Evolutionary conservation across 1,140 invertebrate genomes (phyloP).

Genomic region (Ectropis grisescens): DNA sequence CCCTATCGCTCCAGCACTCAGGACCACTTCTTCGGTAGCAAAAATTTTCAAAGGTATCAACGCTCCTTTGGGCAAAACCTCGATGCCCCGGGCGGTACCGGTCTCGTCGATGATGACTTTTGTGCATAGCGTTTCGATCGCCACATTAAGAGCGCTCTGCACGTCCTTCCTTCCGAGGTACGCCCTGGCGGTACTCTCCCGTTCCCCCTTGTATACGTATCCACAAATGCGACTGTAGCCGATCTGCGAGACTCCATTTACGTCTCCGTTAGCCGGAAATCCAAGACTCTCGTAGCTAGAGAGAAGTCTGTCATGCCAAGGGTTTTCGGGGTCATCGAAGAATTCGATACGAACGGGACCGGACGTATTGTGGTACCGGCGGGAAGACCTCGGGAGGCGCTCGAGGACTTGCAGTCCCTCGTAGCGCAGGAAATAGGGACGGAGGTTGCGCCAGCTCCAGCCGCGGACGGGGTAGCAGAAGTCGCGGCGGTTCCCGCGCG

Average conservation of each 20-base stretch:
- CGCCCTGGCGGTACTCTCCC: constrained; percentile 26
- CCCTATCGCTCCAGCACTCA: background rate
- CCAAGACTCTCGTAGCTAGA: constrained; percentile 57
- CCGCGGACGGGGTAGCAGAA: constrained; percentile 55
- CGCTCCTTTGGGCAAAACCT: constrained; percentile 6
- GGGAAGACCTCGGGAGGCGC: constrained; percentile 21
- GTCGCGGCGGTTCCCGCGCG: constrained; percentile 79
- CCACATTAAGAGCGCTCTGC: constrained; percentile 76
- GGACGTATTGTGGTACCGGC: constrained; percentile 67
- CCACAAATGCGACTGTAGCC: constrained; percentile 54
- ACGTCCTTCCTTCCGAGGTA: constrained; percentile 46
- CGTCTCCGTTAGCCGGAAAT: constrained; percentile 55
- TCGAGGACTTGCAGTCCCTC: constrained; percentile 26
- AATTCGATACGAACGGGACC: constrained; percentile 72
- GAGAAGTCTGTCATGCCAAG: constrained; percentile 65
- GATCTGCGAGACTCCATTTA: constrained; percentile 69
- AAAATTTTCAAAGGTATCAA: constrained; percentile 26
- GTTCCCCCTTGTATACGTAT: constrained; percentile 25
- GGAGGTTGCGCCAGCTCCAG: constrained; percentile 31
- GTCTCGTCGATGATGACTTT: constrained; percentile 79
- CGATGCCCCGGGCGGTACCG: constrained; percentile 78
- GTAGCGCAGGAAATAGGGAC: constrained; percentile 33
- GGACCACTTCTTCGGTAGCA: background rate
- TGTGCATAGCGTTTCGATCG: constrained; percentile 77
- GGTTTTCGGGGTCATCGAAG: constrained; percentile 71